Evolutionary conservation across 2,113 vertebrate species (phyloP), one percentile per base, ranked within the genome.

Genomic region (Phycodurus eques): DNA sequence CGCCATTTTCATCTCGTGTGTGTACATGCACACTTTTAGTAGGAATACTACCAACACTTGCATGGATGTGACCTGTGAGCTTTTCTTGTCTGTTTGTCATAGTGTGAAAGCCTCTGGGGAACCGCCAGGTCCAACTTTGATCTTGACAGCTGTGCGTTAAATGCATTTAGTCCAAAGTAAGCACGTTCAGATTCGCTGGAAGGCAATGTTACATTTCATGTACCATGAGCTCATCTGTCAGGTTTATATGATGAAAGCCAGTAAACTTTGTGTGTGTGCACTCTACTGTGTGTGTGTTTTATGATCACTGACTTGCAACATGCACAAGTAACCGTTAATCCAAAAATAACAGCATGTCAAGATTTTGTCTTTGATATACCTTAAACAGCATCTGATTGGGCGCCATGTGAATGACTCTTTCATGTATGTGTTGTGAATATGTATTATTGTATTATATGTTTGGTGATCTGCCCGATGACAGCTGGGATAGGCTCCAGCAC

Each of bases 81-180:
- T 63, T 77, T 82, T 82, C 63, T 71, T 74, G 83, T 71, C 64
- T 42, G 49, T 71, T 60, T 70, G 54, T 76, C 67, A 31, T 57
- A 46, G 69, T 59, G 57, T 66, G 42, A 70, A 67, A 72, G 56
- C 22, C 69, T 68, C 0, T 49, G 20, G 56, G 61, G 66, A 81
- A 64, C 69, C 69, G 72, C 76, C 67, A 77, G 73, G 67, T 73
- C 56, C 27, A 70, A 27, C 78, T 82, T 83, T 79, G 71, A 83
- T 85, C 77, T 5, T 54, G 43, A 70, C 70, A 33, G 22, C 53
- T 63, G 9, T 42, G 61, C 49, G 49, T 67, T 46, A 70, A 72
- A 72, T 63, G 20, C 51, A 65, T 60, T 15, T 11, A 17, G 67
- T 22, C 57, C 60, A 80, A 71, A 68, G 60, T 59, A 72, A 62